Percentiles rank a stretch among this genome's conserved stretches.
phyloP scores from a whole-genome alignment of 2,113 vertebrate genomes.

The Jacana jacana region DNA sequence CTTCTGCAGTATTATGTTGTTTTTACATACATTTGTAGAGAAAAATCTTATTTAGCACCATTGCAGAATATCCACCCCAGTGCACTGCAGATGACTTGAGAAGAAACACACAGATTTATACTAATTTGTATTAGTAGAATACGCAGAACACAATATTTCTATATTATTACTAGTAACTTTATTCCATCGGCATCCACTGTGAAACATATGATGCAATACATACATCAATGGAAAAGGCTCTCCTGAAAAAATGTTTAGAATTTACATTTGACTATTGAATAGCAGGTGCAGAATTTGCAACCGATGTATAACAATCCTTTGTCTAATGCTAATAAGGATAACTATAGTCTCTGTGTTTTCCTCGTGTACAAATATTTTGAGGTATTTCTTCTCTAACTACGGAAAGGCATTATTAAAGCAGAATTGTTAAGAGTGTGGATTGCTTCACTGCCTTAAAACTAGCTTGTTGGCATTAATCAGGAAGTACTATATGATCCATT shows the following conservation, averaged over 20 bases:
- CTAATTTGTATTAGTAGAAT: background rate
- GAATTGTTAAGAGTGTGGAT: constrained; percentile 24
- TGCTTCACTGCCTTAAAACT: constrained; percentile 49
- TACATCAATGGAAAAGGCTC: background rate
- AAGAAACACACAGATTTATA: background rate
- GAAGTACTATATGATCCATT: constrained; percentile 65
- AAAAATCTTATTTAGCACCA: background rate
- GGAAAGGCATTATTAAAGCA: constrained; percentile 8
- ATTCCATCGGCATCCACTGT: background rate
- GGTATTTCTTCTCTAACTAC: background rate
- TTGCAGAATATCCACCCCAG: background rate
- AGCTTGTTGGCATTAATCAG: constrained; percentile 63
- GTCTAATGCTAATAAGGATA: background rate
- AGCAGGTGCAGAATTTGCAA: background rate
- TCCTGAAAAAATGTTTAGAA: background rate
- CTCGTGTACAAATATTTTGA: background rate
- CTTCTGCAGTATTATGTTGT: background rate
- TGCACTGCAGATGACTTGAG: background rate
- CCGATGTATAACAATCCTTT: background rate
- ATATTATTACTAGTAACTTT: background rate
- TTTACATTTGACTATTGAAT: background rate
- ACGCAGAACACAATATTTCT: background rate
- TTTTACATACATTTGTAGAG: background rate
- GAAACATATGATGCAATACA: background rate
- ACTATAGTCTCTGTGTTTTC: background rate